These are phyloP conservation scores for Pardalotus punctatus DNA, from an alignment of 2,113 vertebrate genomes.

Conservation along the genomic window DNA sequence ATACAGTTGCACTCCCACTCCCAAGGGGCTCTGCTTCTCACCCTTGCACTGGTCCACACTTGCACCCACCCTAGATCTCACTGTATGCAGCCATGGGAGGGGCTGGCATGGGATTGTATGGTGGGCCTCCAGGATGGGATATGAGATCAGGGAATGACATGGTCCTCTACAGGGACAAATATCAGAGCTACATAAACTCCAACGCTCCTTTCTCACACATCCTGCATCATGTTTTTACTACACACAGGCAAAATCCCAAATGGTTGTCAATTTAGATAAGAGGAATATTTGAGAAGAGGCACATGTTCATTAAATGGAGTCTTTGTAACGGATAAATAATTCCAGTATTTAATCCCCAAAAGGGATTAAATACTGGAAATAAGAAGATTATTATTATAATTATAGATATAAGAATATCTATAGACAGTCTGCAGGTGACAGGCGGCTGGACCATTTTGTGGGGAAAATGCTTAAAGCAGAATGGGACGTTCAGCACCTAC, in stretches of 20 bases:
- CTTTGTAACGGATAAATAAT: background rate
- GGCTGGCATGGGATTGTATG: rapidly evolving
- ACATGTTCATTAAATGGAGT: background rate
- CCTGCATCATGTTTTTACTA: rapidly evolving
- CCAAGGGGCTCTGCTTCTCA: background rate
- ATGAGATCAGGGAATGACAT: background rate
- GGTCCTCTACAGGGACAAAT: background rate
- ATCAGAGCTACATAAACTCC: rapidly evolving
- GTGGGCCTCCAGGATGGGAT: background rate
- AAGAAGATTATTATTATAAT: too few relatives aligned
- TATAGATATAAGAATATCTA: too few relatives aligned
- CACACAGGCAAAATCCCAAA: background rate
- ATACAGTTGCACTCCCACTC: background rate
- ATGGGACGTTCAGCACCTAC: background rate
- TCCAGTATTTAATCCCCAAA: background rate
- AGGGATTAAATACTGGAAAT: background rate
- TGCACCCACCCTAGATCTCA: background rate
- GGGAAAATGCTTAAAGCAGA: background rate
- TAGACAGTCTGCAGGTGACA: background rate
- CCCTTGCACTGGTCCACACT: rapidly evolving
- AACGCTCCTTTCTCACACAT: rapidly evolving
- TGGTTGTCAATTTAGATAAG: background rate
- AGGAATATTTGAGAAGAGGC: background rate
- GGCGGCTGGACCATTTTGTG: background rate
- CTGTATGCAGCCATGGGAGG: background rate